Base-by-base conservation (phyloP, 2,888 invertebrate genomes). In the Aphodius granarius region DNA sequence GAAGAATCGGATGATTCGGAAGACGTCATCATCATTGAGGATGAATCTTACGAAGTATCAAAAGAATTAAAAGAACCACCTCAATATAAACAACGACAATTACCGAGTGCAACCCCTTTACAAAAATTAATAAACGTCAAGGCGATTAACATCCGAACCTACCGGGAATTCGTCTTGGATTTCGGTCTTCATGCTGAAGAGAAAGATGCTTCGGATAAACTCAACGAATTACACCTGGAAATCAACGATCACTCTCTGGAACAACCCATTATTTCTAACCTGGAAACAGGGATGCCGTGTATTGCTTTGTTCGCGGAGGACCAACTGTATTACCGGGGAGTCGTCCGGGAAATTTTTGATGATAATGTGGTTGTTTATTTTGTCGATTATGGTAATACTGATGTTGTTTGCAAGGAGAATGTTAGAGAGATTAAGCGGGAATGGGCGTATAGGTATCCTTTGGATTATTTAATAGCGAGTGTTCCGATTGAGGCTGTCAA, bases 381-480 rank as follows among this genome's bases (percentile, higher is more conserved):
- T 85, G 91, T 95, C 0, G 95, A 96, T 85, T 95, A 91, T 82
- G 94, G 95, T 0, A 94, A 94, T 81, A 85, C 88, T 5, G 92
- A 92, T 82, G 81, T 87, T 0, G 86, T 92, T 18, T 78, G 88
- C 0, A 80, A 86, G 18, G 81, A 85, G 6, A 85, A 90, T 77
- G 85, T 91, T 0, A 89, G 89, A 75, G 88, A 88, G 82, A 90
- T 91, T 75, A 86, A 86, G 63, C 84, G 86, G 0, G 87, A 90
- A 22, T 90, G 91, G 86, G 43, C 13, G 43, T 6, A 43, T 6
- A 13, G 43, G 43, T 43, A 43, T 13, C 43, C 43, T 9, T 82
- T 88, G 0, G 82, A 84, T 63, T 89, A 89, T 9, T 83, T 91
- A 18, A 84, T 89, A 5, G 91, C 89, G 0, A 85, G 85, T 9